Conservation (phyloP, 2,797 vertebrate species). For the Gymnopithys bicolor region DNA sequence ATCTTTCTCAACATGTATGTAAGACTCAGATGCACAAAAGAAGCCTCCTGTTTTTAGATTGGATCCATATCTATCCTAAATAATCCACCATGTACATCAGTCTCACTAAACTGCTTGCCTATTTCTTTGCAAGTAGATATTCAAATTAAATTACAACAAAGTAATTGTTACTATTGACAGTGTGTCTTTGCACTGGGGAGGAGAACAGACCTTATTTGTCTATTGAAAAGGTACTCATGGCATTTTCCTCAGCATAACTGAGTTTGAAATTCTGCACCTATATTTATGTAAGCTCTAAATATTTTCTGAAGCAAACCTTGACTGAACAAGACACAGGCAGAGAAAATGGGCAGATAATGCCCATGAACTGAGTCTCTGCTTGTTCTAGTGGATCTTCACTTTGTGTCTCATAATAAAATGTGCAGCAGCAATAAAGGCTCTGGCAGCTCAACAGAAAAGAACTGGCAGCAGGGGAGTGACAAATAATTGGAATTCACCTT, state of each 20-base stretch:
- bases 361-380: not conserved
- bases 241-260: not conserved
- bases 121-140: slow-evolving; percentile 2
- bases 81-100: not conserved
- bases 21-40: not conserved
- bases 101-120: not conserved
- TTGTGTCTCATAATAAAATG: not conserved
- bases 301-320: not conserved
- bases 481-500: not conserved
- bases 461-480: not conserved
- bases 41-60: not conserved
- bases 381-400: not conserved
- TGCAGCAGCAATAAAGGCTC: not conserved
- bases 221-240: not conserved
- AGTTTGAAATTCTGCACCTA: not conserved
- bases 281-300: not conserved
- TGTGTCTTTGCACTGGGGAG: not conserved
- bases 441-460: not conserved
- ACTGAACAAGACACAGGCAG: not conserved
- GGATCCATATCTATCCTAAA: not conserved
- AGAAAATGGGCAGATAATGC: not conserved
- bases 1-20: not conserved
- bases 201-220: not conserved
- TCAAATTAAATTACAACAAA: slow-evolving; percentile 33
- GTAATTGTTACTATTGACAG: slow-evolving; percentile 34